A percentile compares a stretch with the other conserved stretches of the same genome.
Conservation (phyloP, 2,797 vertebrate species). For the Fistularia tabacaria region DNA sequence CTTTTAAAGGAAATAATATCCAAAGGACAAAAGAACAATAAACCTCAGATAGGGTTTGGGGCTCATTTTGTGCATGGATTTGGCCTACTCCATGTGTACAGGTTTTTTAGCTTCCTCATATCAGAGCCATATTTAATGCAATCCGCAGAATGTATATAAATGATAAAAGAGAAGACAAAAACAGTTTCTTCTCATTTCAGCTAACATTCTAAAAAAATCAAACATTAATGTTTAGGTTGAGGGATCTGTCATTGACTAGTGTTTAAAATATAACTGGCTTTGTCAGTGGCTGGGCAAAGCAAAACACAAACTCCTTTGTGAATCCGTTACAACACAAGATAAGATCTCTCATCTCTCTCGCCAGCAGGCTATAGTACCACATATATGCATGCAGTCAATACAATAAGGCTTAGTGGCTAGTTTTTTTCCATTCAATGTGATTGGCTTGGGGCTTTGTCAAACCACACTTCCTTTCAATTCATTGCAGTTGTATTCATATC, state of each 20-base stretch:
- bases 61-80: slow-evolving; percentile 47
- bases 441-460: slow-evolving; percentile 66
- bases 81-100: background rate
- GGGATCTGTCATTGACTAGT: slow-evolving; percentile 35
- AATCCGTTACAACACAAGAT: slow-evolving; percentile 59
- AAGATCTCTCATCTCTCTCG: slow-evolving; percentile 61
- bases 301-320: slow-evolving; percentile 58
- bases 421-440: slow-evolving; percentile 61
- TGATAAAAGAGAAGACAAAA: background rate
- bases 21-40: slow-evolving; percentile 54
- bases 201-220: slow-evolving; percentile 5
- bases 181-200: slow-evolving; percentile 3
- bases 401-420: slow-evolving; percentile 70
- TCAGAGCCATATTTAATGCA: background rate
- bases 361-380: slow-evolving; percentile 41
- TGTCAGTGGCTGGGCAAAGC: slow-evolving; percentile 29
- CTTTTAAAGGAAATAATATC: slow-evolving; percentile 68
- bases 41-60: slow-evolving; percentile 37
- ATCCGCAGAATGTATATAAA: too few species aligned
- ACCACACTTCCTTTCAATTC: slow-evolving; percentile 69
- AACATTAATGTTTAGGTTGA: slow-evolving; percentile 9
- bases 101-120: background rate
- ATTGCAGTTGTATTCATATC: slow-evolving; percentile 76
- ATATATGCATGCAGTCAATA: slow-evolving; percentile 57
- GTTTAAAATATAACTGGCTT: slow-evolving; percentile 30